A percentile compares a stretch with the other conserved stretches of the same genome.
Conservation (phyloP, 2,888 invertebrate species). For the Dryadula phaetusa region DNA sequence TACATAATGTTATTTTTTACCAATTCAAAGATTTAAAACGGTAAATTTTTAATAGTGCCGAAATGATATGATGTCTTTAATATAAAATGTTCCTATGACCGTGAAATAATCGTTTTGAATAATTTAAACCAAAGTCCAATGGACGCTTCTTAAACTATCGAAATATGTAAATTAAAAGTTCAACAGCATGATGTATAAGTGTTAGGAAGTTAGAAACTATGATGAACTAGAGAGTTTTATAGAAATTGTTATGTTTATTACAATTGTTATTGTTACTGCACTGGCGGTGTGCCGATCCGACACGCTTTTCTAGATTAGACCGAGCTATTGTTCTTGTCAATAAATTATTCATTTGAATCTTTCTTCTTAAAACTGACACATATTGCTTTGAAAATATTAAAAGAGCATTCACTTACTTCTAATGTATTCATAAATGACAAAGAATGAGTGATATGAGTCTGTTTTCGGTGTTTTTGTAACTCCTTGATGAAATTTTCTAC, state of each 20-base stretch:
- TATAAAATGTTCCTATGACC: background rate
- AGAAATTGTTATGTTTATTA: slow-evolving; percentile 38
- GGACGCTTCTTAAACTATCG: slow-evolving; percentile 42
- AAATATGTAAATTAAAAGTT: slow-evolving; percentile 46
- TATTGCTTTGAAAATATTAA: slow-evolving; percentile 21
- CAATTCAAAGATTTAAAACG: background rate
- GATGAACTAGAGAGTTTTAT: slow-evolving; percentile 41
- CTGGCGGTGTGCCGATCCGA: slow-evolving; percentile 50
- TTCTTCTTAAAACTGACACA: slow-evolving; percentile 35
- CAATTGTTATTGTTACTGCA: slow-evolving; percentile 45
- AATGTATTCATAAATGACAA: background rate
- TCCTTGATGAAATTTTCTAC: slow-evolving; percentile 28
- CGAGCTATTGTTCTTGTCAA: slow-evolving; percentile 41
- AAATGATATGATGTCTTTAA: background rate
- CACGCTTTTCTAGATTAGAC: slow-evolving; percentile 50
- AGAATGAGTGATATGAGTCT: slow-evolving; percentile 26
- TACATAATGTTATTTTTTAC: background rate
- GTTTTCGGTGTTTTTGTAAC: slow-evolving; percentile 29
- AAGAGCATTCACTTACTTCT: background rate
- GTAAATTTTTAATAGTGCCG: background rate
- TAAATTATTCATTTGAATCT: slow-evolving; percentile 38
- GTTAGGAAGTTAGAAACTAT: slow-evolving; percentile 57
- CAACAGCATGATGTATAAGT: slow-evolving; percentile 78
- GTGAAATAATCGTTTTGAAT: slow-evolving; percentile 24
- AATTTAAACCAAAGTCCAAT: slow-evolving; percentile 46